Percentiles rank a stretch among this genome's conserved stretches.
Evolutionary conservation across 2,113 vertebrate species (phyloP).

Genomic region (Chaetorhynchus papuensis): DNA sequence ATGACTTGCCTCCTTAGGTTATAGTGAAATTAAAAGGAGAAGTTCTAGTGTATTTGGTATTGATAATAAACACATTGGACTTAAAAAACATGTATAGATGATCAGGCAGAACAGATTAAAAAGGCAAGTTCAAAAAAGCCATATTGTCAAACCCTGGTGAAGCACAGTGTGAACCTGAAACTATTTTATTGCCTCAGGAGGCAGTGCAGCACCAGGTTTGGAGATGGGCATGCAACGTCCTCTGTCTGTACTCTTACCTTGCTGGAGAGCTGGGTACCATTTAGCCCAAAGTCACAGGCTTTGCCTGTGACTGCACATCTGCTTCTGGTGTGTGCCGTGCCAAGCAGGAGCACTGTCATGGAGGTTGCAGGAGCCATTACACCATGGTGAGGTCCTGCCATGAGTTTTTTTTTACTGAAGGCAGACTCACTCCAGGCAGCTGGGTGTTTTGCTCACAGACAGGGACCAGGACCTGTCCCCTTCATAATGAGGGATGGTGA

Average conservation of each 20-base stretch:
- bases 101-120: neutral
- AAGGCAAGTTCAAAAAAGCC: neutral
- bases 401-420: neutral
- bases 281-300: neutral
- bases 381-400: neutral
- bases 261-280: neutral
- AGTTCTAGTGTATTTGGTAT: neutral
- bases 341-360: fast-evolving
- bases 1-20: neutral
- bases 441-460: neutral
- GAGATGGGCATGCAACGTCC: fast-evolving
- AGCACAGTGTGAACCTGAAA: neutral
- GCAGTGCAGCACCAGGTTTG: neutral
- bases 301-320: neutral
- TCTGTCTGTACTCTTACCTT: neutral
- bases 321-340: fast-evolving
- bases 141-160: neutral
- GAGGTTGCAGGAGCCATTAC: neutral
- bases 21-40: neutral
- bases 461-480: neutral
- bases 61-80: neutral
- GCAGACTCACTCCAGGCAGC: neutral
- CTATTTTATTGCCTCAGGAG: neutral
- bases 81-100: neutral
- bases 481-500: neutral